phyloP scores from a whole-genome alignment of 2,888 invertebrate species.

The Zaprionus lineosus region DNA sequence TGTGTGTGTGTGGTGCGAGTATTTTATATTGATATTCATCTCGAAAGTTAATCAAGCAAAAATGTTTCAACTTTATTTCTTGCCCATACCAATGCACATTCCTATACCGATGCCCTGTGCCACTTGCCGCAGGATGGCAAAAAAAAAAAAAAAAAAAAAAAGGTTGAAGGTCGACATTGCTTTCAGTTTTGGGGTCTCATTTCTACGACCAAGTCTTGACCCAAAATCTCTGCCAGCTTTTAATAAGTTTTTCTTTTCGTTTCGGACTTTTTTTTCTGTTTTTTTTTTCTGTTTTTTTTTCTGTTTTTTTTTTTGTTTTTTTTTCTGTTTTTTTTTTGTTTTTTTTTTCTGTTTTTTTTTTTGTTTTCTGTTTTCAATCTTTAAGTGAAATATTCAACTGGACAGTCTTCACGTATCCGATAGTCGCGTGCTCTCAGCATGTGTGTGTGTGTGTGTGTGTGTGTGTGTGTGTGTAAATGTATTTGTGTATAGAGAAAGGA shows the following conservation, averaged over 20 bases:
- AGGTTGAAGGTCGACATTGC: constrained; percentile 15
- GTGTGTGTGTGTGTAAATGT: constrained; percentile 11
- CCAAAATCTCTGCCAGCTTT: too few relatives aligned
- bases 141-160: background rate
- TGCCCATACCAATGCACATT: background rate
- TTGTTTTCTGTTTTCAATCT: constrained; percentile 12
- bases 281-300: background rate
- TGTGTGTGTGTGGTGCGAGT: constrained; percentile 2
- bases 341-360: background rate
- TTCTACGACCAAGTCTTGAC: too few relatives aligned
- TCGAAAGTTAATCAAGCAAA: constrained; percentile 68
- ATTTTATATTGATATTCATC: constrained; percentile 69
- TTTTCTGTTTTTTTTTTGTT: background rate
- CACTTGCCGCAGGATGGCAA: too few relatives aligned
- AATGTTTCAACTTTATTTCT: constrained; percentile 46
- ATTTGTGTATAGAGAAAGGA: too few relatives aligned
- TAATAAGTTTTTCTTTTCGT: too few relatives aligned
- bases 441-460: constrained; percentile 40
- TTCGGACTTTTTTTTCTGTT: background rate
- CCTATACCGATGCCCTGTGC: background rate
- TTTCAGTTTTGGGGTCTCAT: constrained; percentile 17
- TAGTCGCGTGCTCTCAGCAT: constrained; percentile 58
- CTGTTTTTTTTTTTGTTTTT: background rate
- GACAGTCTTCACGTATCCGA: constrained; percentile 26
- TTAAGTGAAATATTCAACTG: constrained; percentile 27